Evolutionary conservation across 2,888 invertebrate species (phyloP), one percentile per base, ranked within the genome.

Genomic region (Papilio elwesi): DNA sequence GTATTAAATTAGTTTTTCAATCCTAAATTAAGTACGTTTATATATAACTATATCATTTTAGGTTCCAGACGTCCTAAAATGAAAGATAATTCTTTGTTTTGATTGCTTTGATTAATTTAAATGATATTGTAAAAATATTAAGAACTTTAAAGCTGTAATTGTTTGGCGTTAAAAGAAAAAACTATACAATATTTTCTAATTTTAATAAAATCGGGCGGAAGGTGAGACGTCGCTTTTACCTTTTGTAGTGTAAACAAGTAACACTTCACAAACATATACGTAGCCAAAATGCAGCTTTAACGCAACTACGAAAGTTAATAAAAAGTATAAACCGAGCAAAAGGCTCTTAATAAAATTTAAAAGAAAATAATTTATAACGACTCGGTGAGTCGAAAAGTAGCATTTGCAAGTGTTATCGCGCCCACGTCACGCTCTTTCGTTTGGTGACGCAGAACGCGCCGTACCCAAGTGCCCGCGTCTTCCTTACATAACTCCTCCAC

Each of bases 401-500:
- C 9, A 15, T 57, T 59, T 36, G 43, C 5, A 5, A 68, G 36
- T 70, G 64, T 63, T 16, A 67, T 57, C 53, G 53, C 38, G 53
- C 12, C 57, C 62, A 66, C 66, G 62, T 71, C 64, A 71, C 57
- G 70, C 67, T 53, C 52, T 57, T 70, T 36, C 63, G 68, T 73
- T 66, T 70, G 72, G 74, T 76, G 77, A 76, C 75, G 75, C 74
- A 73, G 66, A 52, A 68, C 57, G 64, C 62, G 71, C 62, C 68
- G 74, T 65, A 26, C 26, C 26, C 4, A 66, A 75, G 71, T 71
- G 66, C 72, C 76, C 70, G 76, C 76, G 70, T 74, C 76, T 74
- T 76, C 70, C 71, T 76, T 75, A 75, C 68, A 57, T 76, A 77
- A 78, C 71, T 74, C 75, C 71, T 38, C 72, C 36, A 16, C 73